Base-by-base conservation (phyloP, 2,113 vertebrate genomes). In the Psilopogon haemacephalus region DNA sequence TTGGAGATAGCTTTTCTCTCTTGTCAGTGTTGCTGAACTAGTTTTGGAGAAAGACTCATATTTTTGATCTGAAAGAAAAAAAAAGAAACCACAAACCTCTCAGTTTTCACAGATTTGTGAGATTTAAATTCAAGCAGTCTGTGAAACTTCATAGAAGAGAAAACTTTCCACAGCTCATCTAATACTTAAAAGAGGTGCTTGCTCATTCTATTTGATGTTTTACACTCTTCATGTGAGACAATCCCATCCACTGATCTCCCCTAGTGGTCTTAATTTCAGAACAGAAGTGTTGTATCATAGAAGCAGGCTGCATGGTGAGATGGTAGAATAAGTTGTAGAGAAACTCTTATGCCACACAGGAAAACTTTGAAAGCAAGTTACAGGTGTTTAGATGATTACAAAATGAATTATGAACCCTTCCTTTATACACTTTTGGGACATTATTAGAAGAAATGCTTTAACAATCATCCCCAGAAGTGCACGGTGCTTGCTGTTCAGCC, bases 201-300 rank as follows among this genome's bases (percentile, higher is more conserved):
- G 52, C 79, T 87, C n/a, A 77, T 90, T 80, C 60, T 33, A 16
- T 59, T 87, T 94, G 89, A 83, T 95, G 59, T 95, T 96, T 95
- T 77, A 69, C 37, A 62, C 65, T 71, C 80, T 85, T 80, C 87
- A 70, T 52, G 55, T 65, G 80, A 94, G 67, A 93, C 70, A 93
- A 54, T 59, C 92, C 73, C 67, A n/a, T 92, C 71, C 74, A 83
- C 75, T 94, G 90, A 95, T 95, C 91, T 94, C 74, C 71, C 84
- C 23, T 64, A 89, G 74, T 27, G 84, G 68, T 94, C 78, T 83
- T 90, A 89, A 93, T 95, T 95, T 92, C 76, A 54, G 76, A 86
- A 86, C 48, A 52, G 46, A 93, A 82, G 64, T 68, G 52, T 26
- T 79, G 33, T 56, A 54, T 48, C 80, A 73, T 2, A 90, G 93